phyloP scores from a whole-genome alignment of 2,888 invertebrate genomes.

The Dexiosoma caninum region DNA sequence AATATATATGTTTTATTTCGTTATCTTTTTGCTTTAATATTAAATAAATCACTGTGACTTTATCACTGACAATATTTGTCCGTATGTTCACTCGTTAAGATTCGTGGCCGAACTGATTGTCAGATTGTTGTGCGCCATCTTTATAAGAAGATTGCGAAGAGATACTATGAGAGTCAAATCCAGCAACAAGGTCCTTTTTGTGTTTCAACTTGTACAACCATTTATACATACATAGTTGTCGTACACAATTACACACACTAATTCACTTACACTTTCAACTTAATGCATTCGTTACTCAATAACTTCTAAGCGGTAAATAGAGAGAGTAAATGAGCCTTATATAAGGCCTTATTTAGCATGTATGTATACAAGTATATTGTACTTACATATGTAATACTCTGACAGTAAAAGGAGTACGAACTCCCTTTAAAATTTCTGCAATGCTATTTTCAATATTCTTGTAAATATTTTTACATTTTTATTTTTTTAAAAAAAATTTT shows the following conservation, averaged over 20 bases:
- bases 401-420: no score
- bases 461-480: no score
- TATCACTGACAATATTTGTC: constrained; percentile 40
- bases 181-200: constrained; percentile 60
- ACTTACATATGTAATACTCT: no score
- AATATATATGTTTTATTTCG: constrained; percentile 30
- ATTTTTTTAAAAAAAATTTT: no score
- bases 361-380: no score
- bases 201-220: constrained; percentile 56
- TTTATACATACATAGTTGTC: constrained; percentile 31
- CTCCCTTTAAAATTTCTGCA: no score
- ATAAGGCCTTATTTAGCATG: no score
- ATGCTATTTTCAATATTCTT: no score
- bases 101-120: constrained; percentile 74
- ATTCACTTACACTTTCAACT: constrained; percentile 1
- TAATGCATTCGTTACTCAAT: constrained; percentile 32
- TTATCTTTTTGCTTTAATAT: neutral
- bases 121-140: constrained; percentile 65
- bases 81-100: constrained; percentile 70
- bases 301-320: no score
- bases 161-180: neutral
- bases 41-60: constrained; percentile 61
- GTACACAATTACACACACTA: neutral
- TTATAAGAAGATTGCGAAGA: constrained; percentile 71
- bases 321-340: no score